Conservation (phyloP, 2,888 invertebrate species). For the Drosophila aldrichi region DNA sequence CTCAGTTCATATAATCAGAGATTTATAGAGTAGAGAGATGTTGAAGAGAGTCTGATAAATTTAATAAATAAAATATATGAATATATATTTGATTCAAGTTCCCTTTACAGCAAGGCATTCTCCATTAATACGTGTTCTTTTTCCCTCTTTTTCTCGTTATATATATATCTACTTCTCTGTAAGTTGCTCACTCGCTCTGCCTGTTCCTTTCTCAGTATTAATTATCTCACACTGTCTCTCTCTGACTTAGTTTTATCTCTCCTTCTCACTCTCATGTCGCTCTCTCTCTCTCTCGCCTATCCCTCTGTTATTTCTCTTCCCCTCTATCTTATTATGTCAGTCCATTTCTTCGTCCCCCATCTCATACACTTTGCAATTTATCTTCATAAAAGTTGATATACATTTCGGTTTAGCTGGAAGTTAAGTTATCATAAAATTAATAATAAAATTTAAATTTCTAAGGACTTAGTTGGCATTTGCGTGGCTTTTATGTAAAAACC, state of each 20-base stretch:
- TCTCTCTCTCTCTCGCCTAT: background rate
- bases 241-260: background rate
- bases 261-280: background rate
- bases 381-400: background rate
- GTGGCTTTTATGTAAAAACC: constrained; percentile 31
- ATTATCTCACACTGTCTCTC: background rate
- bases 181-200: background rate
- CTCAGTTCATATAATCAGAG: background rate
- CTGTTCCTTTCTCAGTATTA: background rate
- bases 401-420: background rate
- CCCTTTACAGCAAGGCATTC: background rate
- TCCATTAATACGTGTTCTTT: background rate
- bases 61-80: too few species aligned
- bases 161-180: background rate
- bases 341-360: background rate
- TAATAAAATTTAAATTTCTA: constrained; percentile 36
- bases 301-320: background rate
- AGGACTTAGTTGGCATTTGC: constrained; percentile 27
- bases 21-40: background rate
- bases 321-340: background rate
- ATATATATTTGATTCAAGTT: background rate
- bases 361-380: background rate
- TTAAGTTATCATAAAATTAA: constrained; percentile 5
- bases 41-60: background rate
- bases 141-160: background rate